Percentiles rank a stretch among this genome's conserved stretches.
Conservation (phyloP, 2,113 vertebrate genomes). For the Burhinus bistriatus region DNA sequence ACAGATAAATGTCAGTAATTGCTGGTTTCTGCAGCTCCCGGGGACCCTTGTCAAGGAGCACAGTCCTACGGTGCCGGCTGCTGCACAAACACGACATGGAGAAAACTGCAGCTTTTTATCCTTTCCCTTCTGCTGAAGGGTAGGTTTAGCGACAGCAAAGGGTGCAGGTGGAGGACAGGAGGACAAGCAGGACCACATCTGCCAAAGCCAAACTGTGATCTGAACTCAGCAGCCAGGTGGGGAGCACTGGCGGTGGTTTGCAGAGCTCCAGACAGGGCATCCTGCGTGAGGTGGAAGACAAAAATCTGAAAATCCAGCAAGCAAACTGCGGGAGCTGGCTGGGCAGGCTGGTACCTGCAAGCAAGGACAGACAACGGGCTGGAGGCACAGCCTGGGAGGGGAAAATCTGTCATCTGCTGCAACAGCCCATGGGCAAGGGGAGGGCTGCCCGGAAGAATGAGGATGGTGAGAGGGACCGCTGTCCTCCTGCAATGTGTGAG, state of each 20-base stretch:
- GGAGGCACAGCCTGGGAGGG: background rate
- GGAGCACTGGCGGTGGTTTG: background rate
- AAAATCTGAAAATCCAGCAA: background rate
- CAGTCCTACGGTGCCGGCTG: fast-evolving
- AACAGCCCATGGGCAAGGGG: background rate
- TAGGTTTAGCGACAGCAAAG: fast-evolving
- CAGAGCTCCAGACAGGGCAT: background rate
- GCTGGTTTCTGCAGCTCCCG: background rate
- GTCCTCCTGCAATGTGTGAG: background rate
- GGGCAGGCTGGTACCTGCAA: background rate
- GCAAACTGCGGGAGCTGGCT: background rate
- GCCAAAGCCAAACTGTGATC: background rate
- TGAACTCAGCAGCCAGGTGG: background rate
- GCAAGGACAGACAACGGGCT: background rate
- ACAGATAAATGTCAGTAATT: background rate
- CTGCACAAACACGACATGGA: background rate
- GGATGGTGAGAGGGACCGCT: background rate
- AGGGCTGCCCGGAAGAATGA: background rate
- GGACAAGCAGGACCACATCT: background rate
- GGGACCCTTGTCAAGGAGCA: background rate
- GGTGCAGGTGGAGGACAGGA: background rate
- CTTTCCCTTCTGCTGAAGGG: too few species aligned
- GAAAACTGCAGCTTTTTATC: background rate
- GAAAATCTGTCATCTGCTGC: background rate
- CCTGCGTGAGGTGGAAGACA: background rate